Evolutionary conservation across 2,888 invertebrate species (phyloP), one percentile per base, ranked within the genome.

Genomic region (Liodrosophila aerea): DNA sequence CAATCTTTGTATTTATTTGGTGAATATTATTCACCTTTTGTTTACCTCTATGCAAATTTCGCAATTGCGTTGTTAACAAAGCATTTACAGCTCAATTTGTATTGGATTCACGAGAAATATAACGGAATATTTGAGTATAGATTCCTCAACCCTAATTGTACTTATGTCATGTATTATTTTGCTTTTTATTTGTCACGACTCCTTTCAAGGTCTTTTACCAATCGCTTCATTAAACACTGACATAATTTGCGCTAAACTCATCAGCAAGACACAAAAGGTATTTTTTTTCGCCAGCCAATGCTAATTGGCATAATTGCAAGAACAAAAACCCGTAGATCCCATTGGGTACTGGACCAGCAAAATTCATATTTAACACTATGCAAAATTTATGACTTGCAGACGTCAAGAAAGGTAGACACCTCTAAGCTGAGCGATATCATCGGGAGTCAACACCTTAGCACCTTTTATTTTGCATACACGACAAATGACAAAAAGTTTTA

Each of bases 381-480:
- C 27, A 40, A 49, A 49, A 56, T 43, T 59, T 53, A 57, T 61
- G 56, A 52, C 54, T 45, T 33, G 51, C 41, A 61, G 64, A 22
- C 37, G 39, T n/a, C 16, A 46, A 34, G 12, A 16, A 47, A 69
- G 62, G 70, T 76, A n/a, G 81, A 60, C 70, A 58, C 73, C 56
- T 53, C 52, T 62, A 56, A 58, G 43, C 44, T 47, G 30, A 44
- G 44, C 40, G 82, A 84, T 81, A 72, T 44, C 46, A 77, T 77
- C 71, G 47, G 31, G 22, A 46, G 30, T 1, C 39, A 29, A 45
- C 57, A 53, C 63, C 57, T 56, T 61, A 9, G 18, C 39, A 39
- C 18, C 39, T 54, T 44, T 33, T 50, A 27, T 41, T 39, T 45
- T 40, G 49, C 49, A 45, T 50, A 61, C 46, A 40, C 27, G n/a